These are phyloP conservation scores for Pseudococcus viburni DNA, from an alignment of 2,888 invertebrate species.

Conservation along the genomic window DNA sequence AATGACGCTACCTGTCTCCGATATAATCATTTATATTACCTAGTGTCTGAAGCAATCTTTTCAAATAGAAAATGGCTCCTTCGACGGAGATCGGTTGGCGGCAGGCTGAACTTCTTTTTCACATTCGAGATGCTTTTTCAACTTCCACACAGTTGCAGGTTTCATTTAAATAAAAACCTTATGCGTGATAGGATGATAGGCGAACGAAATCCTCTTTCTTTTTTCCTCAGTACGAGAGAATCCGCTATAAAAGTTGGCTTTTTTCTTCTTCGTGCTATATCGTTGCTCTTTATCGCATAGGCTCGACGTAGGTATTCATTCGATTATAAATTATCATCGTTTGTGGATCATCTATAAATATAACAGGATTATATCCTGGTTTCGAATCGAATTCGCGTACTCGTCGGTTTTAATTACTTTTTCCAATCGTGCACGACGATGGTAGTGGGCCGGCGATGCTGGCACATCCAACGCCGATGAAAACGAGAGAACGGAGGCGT, in stretches of 20 bases:
- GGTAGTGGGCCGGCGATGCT: not conserved
- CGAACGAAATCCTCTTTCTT: not conserved
- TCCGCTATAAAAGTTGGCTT: not conserved
- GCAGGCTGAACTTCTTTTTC: not conserved
- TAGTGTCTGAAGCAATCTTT: constrained; percentile 63
- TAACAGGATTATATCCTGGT: not conserved
- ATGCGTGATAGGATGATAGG: not conserved
- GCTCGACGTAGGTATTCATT: not conserved
- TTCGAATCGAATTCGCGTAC: not conserved
- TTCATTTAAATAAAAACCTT: constrained; percentile 45
- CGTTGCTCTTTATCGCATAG: not conserved
- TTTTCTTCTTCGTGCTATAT: not conserved
- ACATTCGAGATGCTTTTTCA: constrained; percentile 44
- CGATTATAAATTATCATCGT: constrained; percentile 14
- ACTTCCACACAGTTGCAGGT: constrained; percentile 32
- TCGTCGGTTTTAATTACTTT: not conserved
- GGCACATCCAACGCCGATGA: not conserved
- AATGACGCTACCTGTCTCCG: constrained; percentile 65
- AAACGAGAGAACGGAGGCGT: not conserved
- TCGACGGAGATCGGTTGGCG: not conserved
- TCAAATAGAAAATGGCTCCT: constrained; percentile 58
- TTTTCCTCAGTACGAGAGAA: not conserved
- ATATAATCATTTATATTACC: constrained; percentile 66
- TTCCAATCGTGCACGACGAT: not conserved
- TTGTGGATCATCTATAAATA: not conserved